Conservation (phyloP, 2,113 vertebrate genomes). For the Laticauda laticaudata region DNA sequence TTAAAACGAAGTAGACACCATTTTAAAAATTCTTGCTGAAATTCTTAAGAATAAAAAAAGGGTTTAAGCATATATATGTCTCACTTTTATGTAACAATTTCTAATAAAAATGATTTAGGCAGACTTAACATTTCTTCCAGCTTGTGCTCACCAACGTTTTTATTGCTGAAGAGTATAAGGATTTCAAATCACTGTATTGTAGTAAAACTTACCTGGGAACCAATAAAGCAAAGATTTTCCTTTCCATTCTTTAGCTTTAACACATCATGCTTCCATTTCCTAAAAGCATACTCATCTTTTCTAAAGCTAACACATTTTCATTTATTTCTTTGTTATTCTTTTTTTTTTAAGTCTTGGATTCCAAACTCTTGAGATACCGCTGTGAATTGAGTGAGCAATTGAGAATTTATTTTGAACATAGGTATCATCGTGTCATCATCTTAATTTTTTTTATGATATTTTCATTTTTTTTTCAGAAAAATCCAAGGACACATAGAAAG, state of each 20-base stretch:
- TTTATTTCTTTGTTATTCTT: not conserved
- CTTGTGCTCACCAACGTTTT: not conserved
- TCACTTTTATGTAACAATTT: not conserved
- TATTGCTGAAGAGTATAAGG: not conserved
- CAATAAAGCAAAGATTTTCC: not conserved
- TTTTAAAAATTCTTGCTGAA: not conserved
- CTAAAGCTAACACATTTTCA: not conserved
- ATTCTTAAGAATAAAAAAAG: not conserved
- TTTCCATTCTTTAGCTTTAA: not conserved
- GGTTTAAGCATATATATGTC: not conserved
- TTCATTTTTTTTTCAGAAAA: not conserved
- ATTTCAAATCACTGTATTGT: not conserved
- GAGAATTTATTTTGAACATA: not conserved
- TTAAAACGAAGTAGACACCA: no score
- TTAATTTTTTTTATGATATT: not conserved
- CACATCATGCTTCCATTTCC: not conserved
- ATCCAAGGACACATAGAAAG: not conserved
- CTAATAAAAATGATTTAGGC: not conserved
- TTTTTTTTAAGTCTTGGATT: not conserved
- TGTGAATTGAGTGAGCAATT: not conserved
- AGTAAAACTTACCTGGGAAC: not conserved
- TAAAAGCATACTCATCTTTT: not conserved
- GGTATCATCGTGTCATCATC: not conserved
- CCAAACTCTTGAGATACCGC: not conserved
- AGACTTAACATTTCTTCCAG: not conserved